These are phyloP conservation scores for Bursaphelenchus mucronatus DNA, from an alignment of 1,140 invertebrate species.

Conservation along the genomic window DNA sequence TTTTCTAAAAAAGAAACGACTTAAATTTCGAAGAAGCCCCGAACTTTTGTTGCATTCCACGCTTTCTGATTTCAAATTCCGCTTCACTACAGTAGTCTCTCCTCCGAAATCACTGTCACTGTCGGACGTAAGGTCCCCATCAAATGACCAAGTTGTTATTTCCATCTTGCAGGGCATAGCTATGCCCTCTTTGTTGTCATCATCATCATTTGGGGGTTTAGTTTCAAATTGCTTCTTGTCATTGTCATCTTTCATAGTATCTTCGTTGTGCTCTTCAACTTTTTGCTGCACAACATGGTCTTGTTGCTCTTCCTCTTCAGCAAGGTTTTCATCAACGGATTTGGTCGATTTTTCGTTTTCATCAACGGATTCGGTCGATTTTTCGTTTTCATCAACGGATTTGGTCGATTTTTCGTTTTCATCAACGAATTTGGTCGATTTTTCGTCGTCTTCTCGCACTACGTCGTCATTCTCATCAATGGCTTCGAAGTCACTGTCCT, in stretches of 20 bases:
- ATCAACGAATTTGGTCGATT: neutral
- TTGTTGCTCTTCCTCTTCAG: conserved; percentile 1
- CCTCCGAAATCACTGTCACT: too few species aligned
- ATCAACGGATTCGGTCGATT: conserved; percentile 6
- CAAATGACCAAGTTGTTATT: too few species aligned
- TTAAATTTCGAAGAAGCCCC: too few species aligned
- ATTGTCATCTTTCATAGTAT: neutral
- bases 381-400: conserved; percentile 1
- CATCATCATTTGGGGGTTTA: too few species aligned
- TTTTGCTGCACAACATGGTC: neutral
- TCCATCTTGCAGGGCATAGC: too few species aligned
- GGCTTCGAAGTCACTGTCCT: neutral
- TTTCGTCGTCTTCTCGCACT: conserved; percentile 7
- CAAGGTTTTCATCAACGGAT: neutral
- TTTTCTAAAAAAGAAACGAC: too few species aligned
- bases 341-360: neutral
- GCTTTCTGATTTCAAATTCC: too few species aligned
- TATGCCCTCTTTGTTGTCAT: too few species aligned
- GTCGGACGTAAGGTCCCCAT: too few species aligned
- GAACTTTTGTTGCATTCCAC: too few species aligned
- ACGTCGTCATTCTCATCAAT: neutral
- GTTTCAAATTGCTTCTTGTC: too few species aligned
- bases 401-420: conserved; percentile 8
- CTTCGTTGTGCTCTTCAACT: conserved; percentile 5
- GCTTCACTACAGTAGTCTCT: too few species aligned